Base-by-base conservation (phyloP, 2,888 invertebrate species). In the Polylopha cassiicola region DNA sequence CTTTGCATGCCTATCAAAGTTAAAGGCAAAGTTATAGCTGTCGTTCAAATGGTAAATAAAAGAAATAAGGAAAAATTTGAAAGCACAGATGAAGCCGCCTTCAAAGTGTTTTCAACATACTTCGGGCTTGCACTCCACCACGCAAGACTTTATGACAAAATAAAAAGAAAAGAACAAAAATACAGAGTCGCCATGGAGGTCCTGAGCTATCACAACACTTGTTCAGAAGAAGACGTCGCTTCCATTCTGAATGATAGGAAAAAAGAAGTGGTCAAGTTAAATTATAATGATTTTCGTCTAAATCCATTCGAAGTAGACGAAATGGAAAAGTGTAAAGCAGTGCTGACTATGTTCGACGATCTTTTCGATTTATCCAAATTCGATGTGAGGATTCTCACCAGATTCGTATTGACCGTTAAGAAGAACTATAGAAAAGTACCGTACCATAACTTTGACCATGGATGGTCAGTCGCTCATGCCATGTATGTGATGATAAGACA, bases 371-470 rank as follows among this genome's bases (percentile, higher is more conserved):
- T 90, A 34, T 65, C 72, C 0, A 79, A 89, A 22, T 94, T 92
- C 68, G 93, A 95, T 53, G 68, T 87, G 13, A 88, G 88, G 48
- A 89, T 89, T 30, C 67, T 95, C 34, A 87, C 90, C 15, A 85
- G 90, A 37, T 95, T 95, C 61, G 89, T 92, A 1, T 65, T 95
- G 51, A 95, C 95, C 0, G 94, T 95, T 2, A 89, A 90, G 61
- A 95, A 94, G 70, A 95, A 95, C 75, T 95, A 95, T 65, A 85
- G 95, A 4, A 81, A 89, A 15, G 94, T 95, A 0, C 93, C 94
- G 0, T 95, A 95, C 63, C 95, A 95, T 66, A 95, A 95, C 68
- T 95, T 95, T 90, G 91, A 91, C 13, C 95, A 95, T 61, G 95
- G 93, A 0, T 95, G 95, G 87, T 90, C 94, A 0, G 95, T 95